phyloP scores from a whole-genome alignment of 2,113 vertebrate genomes.

The Chitala chitala region DNA sequence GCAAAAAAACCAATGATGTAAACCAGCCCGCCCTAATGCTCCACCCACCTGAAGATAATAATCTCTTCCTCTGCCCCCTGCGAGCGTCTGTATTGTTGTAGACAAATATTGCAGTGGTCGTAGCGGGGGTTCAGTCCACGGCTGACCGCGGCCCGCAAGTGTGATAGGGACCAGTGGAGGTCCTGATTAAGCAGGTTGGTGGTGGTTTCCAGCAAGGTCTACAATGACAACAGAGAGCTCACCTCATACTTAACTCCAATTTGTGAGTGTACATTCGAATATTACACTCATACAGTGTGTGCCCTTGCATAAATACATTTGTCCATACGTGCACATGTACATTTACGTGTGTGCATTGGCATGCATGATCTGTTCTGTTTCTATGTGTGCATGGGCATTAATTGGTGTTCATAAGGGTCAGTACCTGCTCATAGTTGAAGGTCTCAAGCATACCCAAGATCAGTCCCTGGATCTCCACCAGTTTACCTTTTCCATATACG shows the following conservation, averaged over 20 bases:
- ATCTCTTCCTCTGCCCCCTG: conserved; percentile 84
- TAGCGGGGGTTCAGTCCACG: conserved; percentile 87
- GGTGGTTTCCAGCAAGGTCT: conserved; percentile 93
- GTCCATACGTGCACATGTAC: background rate
- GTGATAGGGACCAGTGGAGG: conserved; percentile 94
- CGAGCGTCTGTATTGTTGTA: conserved; percentile 87
- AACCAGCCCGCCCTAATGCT: background rate
- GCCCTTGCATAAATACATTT: too few relatives aligned
- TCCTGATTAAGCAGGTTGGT: conserved; percentile 89
- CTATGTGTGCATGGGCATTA: conserved; percentile 28
- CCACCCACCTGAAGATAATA: conserved; percentile 82
- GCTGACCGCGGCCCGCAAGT: conserved; percentile 81
- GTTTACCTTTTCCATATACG: conserved; percentile 90
- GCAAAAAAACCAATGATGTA: background rate
- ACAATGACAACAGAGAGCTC: background rate
- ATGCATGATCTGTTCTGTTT: background rate
- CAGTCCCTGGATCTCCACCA: conserved; percentile 92
- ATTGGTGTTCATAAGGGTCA: too few relatives aligned
- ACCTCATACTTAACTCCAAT: too few relatives aligned
- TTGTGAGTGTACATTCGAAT: too few relatives aligned
- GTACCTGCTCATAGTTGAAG: conserved; percentile 95
- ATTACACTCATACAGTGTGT: too few relatives aligned
- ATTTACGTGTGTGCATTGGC: background rate
- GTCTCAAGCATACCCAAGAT: conserved; percentile 95
- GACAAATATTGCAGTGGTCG: conserved; percentile 88